Base-by-base conservation (phyloP, 2,797 vertebrate species). In the Pangasius djambal region DNA sequence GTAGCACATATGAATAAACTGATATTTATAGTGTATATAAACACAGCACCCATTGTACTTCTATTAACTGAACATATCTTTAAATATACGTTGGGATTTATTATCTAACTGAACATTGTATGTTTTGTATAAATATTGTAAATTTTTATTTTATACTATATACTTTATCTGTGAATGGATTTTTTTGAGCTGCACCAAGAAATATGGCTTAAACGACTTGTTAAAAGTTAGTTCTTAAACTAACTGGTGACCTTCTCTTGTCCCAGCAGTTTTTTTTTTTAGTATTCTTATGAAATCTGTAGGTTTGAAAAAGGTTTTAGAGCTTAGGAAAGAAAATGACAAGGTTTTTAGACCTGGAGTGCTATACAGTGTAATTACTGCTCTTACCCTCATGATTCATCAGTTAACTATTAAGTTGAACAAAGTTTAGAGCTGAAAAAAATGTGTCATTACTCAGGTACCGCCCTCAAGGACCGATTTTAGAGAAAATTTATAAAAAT, bases 1-100 rank as follows among this genome's bases (percentile, higher is more conserved):
- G 78, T 82, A 16, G 50, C n/a, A 61, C 34, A 63, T 83, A 40
- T 82, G 2, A 84, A 50, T 50, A 44, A 63, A 83, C 78, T 81
- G 18, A 20, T 57, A 81, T 6, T 78, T 52, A 81, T 34, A 18
- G 6, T 31, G 13, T 57, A 16, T 83, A 28, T 3, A 77, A 77
- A 50, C 22, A 50, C 48, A 78, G 48, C 25, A 40, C 18, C 22
- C 13, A 44, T 22, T 40, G 70, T 55, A 77, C 12, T 3, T 77
- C 28, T 50, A 1, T 74, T 74, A 74, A 74, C 40, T 48, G 18
- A 72, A 72, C 15, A 9, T 72, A 20, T 72, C 34, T 72, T 40
- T 40, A 75, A 75, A 25, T 75, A 20, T 59, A 34, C 52, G 18
- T 57, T 59, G 31, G 31, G 10, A 57, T 22, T 37, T 59, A 59